Evolutionary conservation across 2,888 invertebrate genomes (phyloP).

Genomic region (Synergus gifuensis): DNA sequence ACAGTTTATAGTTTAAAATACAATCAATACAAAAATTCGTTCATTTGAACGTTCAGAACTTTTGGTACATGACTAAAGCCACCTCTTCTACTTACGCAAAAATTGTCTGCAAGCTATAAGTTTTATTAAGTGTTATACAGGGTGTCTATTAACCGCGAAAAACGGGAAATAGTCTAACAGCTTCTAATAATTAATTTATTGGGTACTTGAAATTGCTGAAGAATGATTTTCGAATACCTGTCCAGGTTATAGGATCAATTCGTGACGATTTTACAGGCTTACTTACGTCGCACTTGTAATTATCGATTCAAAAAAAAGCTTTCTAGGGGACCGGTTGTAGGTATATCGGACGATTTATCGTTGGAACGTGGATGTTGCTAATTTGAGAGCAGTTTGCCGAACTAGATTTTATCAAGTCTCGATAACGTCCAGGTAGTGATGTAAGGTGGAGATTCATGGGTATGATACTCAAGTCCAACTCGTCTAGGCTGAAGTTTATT

Average conservation of each 20-base stretch:
- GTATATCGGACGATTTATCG: constrained; percentile 42
- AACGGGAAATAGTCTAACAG: too few relatives aligned
- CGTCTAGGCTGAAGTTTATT: constrained; percentile 55
- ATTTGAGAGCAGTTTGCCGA: constrained; percentile 45
- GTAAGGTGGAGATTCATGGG: constrained; percentile 51
- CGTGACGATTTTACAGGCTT: neutral
- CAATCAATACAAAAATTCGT: too few relatives aligned
- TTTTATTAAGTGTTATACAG: neutral
- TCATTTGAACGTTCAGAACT: too few relatives aligned
- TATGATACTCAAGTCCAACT: constrained; percentile 51
- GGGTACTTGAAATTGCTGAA: neutral
- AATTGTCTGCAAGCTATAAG: too few relatives aligned
- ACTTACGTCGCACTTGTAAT: constrained; percentile 17
- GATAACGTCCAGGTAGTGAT: constrained; percentile 50
- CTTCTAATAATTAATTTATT: neutral
- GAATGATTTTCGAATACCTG: neutral
- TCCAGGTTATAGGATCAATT: constrained; percentile 4
- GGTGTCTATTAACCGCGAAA: too few relatives aligned
- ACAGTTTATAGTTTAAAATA: too few relatives aligned
- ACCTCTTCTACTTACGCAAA: too few relatives aligned
- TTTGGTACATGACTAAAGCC: too few relatives aligned
- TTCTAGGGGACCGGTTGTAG: constrained; percentile 12
- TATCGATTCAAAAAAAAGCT: constrained; percentile 6
- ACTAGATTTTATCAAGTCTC: constrained; percentile 48
- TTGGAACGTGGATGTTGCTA: constrained; percentile 40